These are phyloP conservation scores for Agrilus biguttatus DNA, from an alignment of 2,888 invertebrate species.

Conservation along the genomic window DNA sequence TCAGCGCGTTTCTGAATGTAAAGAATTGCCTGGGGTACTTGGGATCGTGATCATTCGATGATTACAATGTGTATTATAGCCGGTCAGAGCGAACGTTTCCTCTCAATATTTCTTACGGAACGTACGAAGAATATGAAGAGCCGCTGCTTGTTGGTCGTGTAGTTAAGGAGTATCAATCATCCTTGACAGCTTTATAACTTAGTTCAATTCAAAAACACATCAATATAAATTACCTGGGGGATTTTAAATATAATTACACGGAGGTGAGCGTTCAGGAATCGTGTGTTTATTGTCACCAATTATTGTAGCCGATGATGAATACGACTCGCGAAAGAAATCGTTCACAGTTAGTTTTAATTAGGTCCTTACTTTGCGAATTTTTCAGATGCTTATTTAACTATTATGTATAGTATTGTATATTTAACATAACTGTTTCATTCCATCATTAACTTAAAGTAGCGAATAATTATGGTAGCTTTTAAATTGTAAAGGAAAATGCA, in stretches of 20 bases:
- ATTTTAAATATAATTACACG: slow-evolving; percentile 24
- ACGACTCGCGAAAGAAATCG: background rate
- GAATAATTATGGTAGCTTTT: no score
- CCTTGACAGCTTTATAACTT: slow-evolving; percentile 25
- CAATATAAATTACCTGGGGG: slow-evolving; percentile 24
- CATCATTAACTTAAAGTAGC: no score
- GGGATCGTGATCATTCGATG: slow-evolving; percentile 17
- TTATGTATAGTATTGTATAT: no score
- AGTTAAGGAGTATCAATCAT: slow-evolving; percentile 25
- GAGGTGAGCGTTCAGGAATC: slow-evolving; percentile 17
- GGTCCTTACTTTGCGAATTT: no score
- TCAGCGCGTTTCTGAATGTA: slow-evolving; percentile 7
- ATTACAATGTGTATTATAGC: slow-evolving; percentile 19
- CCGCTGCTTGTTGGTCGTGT: slow-evolving; percentile 15
- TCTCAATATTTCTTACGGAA: slow-evolving; percentile 1
- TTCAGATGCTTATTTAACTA: no score
- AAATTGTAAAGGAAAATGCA: no score
- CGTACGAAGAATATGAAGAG: slow-evolving; percentile 3
- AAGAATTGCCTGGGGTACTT: slow-evolving; percentile 9
- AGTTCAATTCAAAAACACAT: slow-evolving; percentile 23
- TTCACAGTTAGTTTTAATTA: no score
- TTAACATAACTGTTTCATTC: no score
- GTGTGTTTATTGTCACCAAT: slow-evolving; percentile 21
- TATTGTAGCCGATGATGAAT: slow-evolving; percentile 16
- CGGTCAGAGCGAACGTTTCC: slow-evolving; percentile 6